Evolutionary conservation across 2,113 vertebrate species (phyloP).

Genomic region (Pteruthius melanotis): DNA sequence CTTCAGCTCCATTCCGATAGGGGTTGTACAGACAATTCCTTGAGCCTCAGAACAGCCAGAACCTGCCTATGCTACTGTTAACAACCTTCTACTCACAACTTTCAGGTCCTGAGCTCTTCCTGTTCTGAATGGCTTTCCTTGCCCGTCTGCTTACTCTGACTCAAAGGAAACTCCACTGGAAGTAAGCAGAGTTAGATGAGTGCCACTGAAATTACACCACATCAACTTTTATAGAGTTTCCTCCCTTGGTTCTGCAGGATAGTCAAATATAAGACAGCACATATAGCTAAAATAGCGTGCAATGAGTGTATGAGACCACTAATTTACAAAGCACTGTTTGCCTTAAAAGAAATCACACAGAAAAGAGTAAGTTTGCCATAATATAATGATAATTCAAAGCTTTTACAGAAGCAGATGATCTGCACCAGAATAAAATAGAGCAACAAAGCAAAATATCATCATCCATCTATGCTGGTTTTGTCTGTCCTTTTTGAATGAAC

Average conservation of each 20-base stretch:
- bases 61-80: accelerated
- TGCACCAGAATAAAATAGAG: neutral
- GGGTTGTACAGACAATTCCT: accelerated
- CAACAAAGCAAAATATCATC: neutral
- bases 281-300: neutral
- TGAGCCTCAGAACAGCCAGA: neutral
- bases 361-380: neutral
- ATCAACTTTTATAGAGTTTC: neutral
- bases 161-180: neutral
- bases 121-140: neutral
- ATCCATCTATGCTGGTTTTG: neutral
- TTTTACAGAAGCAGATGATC: neutral
- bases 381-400: neutral
- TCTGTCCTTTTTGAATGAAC: neutral
- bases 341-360: neutral
- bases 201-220: neutral
- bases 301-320: slow-evolving; percentile 8
- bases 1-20: neutral
- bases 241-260: neutral
- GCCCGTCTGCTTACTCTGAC: neutral
- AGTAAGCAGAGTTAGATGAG: neutral
- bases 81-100: neutral
- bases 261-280: neutral
- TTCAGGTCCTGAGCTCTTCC: neutral
- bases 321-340: neutral